phyloP scores from a whole-genome alignment of 2,113 vertebrate species.

The Haliaeetus leucogaster region DNA sequence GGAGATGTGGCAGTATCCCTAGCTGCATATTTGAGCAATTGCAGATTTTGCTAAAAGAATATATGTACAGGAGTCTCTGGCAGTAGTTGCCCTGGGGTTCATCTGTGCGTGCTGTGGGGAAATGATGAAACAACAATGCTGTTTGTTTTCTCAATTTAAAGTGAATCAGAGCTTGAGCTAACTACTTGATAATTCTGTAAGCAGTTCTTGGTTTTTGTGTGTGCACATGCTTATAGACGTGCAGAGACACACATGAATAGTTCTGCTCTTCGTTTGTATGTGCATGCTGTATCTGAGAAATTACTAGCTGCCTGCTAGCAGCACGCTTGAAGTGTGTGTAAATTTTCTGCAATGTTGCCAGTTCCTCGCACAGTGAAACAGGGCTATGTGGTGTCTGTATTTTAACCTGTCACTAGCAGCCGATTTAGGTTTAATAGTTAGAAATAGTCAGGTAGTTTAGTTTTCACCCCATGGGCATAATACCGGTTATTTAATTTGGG shows the following conservation, averaged over 20 bases:
- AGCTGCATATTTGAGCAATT: background rate
- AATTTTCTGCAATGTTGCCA: background rate
- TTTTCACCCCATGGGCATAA: background rate
- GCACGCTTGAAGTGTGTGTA: background rate
- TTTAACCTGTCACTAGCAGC: background rate
- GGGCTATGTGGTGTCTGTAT: background rate
- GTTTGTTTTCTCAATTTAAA: background rate
- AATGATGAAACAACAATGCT: fast-evolving
- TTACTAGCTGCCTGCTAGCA: background rate
- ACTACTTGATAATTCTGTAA: background rate
- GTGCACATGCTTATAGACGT: fast-evolving
- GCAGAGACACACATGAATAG: background rate
- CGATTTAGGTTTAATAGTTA: background rate
- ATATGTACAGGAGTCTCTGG: background rate
- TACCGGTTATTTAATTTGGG: background rate
- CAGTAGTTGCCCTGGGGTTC: background rate
- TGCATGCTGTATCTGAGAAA: background rate
- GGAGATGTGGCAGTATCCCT: background rate
- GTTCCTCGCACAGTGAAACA: background rate
- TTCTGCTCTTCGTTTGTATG: background rate
- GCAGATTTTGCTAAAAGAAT: background rate
- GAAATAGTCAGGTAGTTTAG: background rate
- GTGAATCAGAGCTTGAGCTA: background rate
- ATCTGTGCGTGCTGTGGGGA: background rate
- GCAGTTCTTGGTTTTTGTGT: background rate